A percentile compares a stretch with the other conserved stretches of the same genome.
Conservation (phyloP, 2,888 invertebrate species). For the Andrena bicolor region DNA sequence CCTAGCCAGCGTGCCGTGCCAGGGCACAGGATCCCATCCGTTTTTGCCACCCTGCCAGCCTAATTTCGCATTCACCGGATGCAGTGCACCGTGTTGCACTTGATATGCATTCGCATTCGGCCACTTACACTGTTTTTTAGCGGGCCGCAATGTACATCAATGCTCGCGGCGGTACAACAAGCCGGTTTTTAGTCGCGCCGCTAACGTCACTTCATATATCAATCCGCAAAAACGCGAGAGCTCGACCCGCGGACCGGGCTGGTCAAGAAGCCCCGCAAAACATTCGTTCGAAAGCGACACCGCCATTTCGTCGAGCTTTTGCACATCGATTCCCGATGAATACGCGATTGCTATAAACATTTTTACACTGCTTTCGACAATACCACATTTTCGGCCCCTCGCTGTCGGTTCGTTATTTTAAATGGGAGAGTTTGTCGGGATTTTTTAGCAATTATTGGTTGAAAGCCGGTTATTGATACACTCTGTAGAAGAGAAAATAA, state of each 20-base stretch:
- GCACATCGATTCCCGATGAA: constrained; percentile 23
- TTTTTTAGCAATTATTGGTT: too few species aligned
- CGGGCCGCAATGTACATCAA: constrained; percentile 47
- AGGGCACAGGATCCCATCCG: constrained; percentile 17
- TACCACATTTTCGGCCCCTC: not conserved
- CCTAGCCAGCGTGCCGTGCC: not conserved
- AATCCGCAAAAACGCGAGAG: constrained; percentile 59
- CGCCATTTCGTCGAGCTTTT: constrained; percentile 35
- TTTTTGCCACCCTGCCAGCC: constrained; percentile 20
- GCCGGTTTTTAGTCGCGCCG: constrained; percentile 47
- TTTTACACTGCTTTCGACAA: not conserved
- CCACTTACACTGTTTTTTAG: constrained; percentile 53
- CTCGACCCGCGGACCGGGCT: constrained; percentile 25
- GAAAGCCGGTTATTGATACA: too few species aligned
- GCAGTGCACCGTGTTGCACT: constrained; percentile 45
- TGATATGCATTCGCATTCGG: constrained; percentile 59
- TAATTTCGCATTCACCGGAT: constrained; percentile 55
- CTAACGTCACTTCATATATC: constrained; percentile 69
- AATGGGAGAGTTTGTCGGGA: too few species aligned
- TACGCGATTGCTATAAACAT: constrained; percentile 2
- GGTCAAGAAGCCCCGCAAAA: constrained; percentile 63
- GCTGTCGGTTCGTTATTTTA: constrained; percentile 15
- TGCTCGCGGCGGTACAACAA: constrained; percentile 48
- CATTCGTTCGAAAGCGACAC: constrained; percentile 36
- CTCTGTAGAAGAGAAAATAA: too few species aligned